These are phyloP conservation scores for Melieria omissa DNA, from an alignment of 2,888 invertebrate genomes.

Conservation along the genomic window DNA sequence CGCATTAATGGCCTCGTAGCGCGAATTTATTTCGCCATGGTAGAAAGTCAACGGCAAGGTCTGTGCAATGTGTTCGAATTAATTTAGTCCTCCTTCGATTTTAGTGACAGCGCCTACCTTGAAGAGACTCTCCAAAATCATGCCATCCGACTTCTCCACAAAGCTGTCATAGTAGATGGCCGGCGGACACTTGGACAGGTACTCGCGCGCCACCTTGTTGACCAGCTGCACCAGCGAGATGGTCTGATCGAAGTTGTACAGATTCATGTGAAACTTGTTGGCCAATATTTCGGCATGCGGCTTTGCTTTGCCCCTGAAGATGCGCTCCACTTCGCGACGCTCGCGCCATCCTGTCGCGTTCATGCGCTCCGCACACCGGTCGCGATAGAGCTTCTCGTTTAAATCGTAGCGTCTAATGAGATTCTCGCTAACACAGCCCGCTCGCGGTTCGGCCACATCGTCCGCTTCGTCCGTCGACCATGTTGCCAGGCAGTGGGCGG, in stretches of 20 bases:
- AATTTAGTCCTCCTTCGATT: background rate
- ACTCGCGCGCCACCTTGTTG: conserved; percentile 71
- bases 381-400: conserved; percentile 40
- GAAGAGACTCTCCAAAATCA: conserved; percentile 72
- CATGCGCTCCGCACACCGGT: conserved; percentile 26
- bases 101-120: conserved; percentile 48
- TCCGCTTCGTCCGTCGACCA: background rate
- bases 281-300: conserved; percentile 71
- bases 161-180: conserved; percentile 75
- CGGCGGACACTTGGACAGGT: conserved; percentile 75
- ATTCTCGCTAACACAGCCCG: conserved; percentile 35
- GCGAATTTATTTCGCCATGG: conserved; percentile 73
- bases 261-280: conserved; percentile 67
- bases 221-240: conserved; percentile 73
- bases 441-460: background rate
- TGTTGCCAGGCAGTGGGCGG: background rate
- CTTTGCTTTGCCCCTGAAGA: conserved; percentile 72
- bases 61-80: conserved; percentile 39
- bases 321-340: conserved; percentile 68
- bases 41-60: conserved; percentile 70
- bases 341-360: conserved; percentile 20
- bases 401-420: conserved; percentile 43
- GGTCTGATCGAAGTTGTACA: conserved; percentile 67
- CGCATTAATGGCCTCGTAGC: conserved; percentile 67
- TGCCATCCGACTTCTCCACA: conserved; percentile 70